A percentile compares a stretch with the other conserved stretches of the same genome.
These are phyloP conservation scores for Eupithecia pulchellata DNA, from an alignment of 2,888 invertebrate genomes.

Conservation along the genomic window DNA sequence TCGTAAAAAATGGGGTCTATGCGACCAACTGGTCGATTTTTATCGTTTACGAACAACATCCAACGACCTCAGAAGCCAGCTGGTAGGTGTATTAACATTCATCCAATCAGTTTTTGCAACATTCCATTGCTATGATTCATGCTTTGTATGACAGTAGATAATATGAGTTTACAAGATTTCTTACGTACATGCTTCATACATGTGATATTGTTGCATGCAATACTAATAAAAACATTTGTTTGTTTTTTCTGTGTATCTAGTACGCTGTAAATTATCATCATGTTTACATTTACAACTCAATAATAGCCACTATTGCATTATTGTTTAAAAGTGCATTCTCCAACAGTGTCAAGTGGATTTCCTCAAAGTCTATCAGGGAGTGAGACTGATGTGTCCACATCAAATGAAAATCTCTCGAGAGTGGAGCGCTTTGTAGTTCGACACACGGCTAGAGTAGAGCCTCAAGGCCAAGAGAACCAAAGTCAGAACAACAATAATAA, in stretches of 20 bases:
- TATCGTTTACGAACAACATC: conserved; percentile 86
- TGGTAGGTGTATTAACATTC: conserved; percentile 63
- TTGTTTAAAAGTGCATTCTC: conserved; percentile 23
- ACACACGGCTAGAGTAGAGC: conserved; percentile 94
- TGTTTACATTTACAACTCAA: neutral
- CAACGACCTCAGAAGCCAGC: conserved; percentile 84
- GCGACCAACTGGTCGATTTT: conserved; percentile 86
- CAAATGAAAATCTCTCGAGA: conserved; percentile 94
- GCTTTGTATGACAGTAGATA: conserved; percentile 24
- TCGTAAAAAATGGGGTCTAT: conserved; percentile 85
- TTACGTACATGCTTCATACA: neutral
- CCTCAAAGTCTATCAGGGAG: conserved; percentile 93
- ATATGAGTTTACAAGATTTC: neutral
- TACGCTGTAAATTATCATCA: neutral
- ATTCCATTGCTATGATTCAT: conserved; percentile 65
- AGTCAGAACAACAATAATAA: conserved; percentile 80
- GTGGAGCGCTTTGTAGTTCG: conserved; percentile 93
- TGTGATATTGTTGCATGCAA: neutral
- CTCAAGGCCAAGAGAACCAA: conserved; percentile 95
- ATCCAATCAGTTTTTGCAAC: conserved; percentile 44
- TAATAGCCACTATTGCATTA: neutral
- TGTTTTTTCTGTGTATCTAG: neutral
- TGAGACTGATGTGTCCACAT: conserved; percentile 95
- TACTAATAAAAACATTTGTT: neutral
- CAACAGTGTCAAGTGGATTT: conserved; percentile 84